Percentiles rank a stretch among this genome's conserved stretches.
Evolutionary conservation across 2,113 vertebrate species (phyloP).

Genomic region (Heteronetta atricapilla): DNA sequence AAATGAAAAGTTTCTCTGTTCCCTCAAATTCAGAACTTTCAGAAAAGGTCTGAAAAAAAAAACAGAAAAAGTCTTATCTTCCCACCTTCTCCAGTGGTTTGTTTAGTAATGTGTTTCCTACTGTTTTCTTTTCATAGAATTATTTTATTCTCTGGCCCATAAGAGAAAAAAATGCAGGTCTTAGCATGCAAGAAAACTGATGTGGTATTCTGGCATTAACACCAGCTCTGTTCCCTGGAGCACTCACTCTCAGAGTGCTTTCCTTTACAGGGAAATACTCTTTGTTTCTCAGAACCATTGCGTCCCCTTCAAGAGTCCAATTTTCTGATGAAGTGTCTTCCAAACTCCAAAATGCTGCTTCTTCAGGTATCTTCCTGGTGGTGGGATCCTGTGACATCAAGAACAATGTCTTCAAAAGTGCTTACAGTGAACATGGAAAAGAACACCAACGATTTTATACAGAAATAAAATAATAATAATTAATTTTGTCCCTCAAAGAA

Average conservation of each 20-base stretch:
- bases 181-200: background rate
- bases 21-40: background rate
- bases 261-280: background rate
- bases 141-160: background rate
- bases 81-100: background rate
- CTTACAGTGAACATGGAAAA: fast-evolving
- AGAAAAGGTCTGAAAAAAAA: too few relatives aligned
- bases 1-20: background rate
- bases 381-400: background rate
- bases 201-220: background rate
- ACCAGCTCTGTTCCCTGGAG: background rate
- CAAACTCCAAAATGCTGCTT: background rate
- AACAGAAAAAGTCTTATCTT: background rate
- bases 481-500: background rate
- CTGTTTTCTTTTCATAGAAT: background rate
- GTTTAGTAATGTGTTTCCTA: background rate
- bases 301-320: background rate
- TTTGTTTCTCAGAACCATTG: background rate
- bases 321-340: background rate
- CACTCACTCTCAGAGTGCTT: background rate
- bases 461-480: background rate
- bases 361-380: background rate
- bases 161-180: background rate
- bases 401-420: fast-evolving
- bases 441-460: background rate